Evolutionary conservation across 2,113 vertebrate genomes (phyloP).

Genomic region (Phainopepla nitens): DNA sequence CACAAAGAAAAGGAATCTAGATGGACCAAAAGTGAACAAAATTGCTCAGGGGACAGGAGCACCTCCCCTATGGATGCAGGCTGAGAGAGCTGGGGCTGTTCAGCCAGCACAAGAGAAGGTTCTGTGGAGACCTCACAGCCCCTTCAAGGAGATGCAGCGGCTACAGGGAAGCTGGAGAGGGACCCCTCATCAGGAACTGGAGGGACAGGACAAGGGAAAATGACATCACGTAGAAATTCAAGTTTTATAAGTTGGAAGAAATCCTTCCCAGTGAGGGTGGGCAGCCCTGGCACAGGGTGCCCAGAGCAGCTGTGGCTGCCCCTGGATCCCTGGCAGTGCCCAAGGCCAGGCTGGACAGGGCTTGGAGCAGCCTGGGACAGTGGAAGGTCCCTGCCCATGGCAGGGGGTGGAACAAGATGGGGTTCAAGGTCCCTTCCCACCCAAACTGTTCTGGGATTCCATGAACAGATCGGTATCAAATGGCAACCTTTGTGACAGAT

Average conservation of each 20-base stretch:
- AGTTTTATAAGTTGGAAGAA: background rate
- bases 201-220: background rate
- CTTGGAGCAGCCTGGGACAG: rapidly evolving
- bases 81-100: background rate
- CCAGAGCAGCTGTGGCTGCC: background rate
- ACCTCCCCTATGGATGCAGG: background rate
- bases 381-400: background rate
- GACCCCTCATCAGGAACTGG: background rate
- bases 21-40: background rate
- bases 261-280: background rate
- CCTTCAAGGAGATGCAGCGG: background rate
- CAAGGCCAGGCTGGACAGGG: rapidly evolving
- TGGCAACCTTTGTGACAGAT: background rate
- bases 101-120: background rate
- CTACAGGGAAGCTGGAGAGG: background rate
- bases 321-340: background rate
- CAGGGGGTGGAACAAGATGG: background rate
- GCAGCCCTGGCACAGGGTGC: background rate
- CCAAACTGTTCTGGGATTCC: background rate
- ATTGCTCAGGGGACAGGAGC: background rate
- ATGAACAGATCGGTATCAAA: rapidly evolving
- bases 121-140: background rate
- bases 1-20: background rate
- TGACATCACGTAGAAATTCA: background rate
- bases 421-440: background rate